Evolutionary conservation across 2,797 vertebrate genomes (phyloP), one percentile per base, ranked within the genome.

Genomic region (Dromococcyx pavoninus): DNA sequence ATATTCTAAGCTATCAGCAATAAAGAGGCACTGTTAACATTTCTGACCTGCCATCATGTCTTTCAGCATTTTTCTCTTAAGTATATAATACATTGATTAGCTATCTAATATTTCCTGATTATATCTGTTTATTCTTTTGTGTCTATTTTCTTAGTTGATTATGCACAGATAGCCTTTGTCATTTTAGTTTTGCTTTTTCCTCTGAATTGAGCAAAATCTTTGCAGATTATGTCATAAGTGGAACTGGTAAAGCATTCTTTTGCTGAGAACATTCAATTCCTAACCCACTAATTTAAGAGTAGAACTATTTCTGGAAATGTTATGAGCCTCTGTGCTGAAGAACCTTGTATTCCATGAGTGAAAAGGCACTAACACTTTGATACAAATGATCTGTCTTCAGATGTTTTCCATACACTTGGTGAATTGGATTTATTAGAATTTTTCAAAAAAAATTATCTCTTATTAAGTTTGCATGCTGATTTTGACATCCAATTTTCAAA

Each of bases 221-320:
- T 95, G 70, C 62, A 86, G 53, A 44, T 17, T 80, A 18, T 65
- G n/a, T 89, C 75, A 54, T 65, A 86, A 88, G 22, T 88, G 44
- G 72, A 94, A 80, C 56, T 83, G 46, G 77, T 71, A 89, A 78
- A 96, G 89, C 30, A 53, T 88, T 82, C 57, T 88, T 95, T 66
- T 8, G 7, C 54, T 51, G 66, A 71, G 70, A 88, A 93, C 2
- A 6, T 35, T 91, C 72, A 72, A 54, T 83, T 94, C 72, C 86
- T 89, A 92, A 93, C 60, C 91, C 88, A 92, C 80, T 93, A 82
- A 94, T 95, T 95, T 77, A 82, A 90, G 78, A 84, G 71, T 93
- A 71, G 73, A 94, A 89, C 60, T 91, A 69, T 82, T 96, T 93
- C 86, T 95, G 87, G 87, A 91, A 84, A 86, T 70, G 60, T 62